These are phyloP conservation scores for Parnassius orleans DNA, from an alignment of 2,888 invertebrate genomes.

Conservation along the genomic window DNA sequence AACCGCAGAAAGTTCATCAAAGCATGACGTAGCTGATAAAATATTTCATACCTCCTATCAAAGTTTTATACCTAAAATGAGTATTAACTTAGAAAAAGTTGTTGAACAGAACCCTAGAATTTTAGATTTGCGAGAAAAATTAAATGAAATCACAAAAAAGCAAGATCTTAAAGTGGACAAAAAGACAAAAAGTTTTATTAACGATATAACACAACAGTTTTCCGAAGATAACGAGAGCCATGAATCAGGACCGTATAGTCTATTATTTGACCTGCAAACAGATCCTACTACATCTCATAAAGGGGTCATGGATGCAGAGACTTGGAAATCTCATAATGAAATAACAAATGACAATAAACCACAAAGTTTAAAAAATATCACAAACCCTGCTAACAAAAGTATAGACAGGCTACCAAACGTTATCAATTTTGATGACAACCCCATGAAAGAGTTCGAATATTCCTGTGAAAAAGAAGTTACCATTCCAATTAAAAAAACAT, in stretches of 20 bases:
- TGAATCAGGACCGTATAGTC: constrained; percentile 82
- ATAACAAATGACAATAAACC: constrained; percentile 35
- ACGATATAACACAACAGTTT: constrained; percentile 68
- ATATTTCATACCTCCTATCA: constrained; percentile 60
- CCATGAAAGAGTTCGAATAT: constrained; percentile 74
- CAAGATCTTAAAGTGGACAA: constrained; percentile 68
- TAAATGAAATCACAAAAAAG: constrained; percentile 71
- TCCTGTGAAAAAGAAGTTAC: constrained; percentile 69
- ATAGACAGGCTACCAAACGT: constrained; percentile 68
- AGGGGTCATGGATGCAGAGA: constrained; percentile 42
- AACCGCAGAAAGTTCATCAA: constrained; percentile 46
- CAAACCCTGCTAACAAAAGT: constrained; percentile 51
- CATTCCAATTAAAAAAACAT: constrained; percentile 56
- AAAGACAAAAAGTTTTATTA: constrained; percentile 66
- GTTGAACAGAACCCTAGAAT: constrained; percentile 71
- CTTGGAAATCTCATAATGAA: constrained; percentile 49
- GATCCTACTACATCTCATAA: constrained; percentile 61
- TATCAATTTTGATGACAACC: constrained; percentile 71
- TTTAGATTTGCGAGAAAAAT: constrained; percentile 69
- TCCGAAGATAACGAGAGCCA: constrained; percentile 70
- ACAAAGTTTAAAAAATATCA: constrained; percentile 45
- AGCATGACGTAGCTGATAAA: constrained; percentile 57
- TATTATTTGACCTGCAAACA: constrained; percentile 77
- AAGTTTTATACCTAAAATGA: constrained; percentile 73
- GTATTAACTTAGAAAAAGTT: constrained; percentile 65